These are phyloP conservation scores for Parnassius glacialis DNA, from an alignment of 2,888 invertebrate genomes.

Conservation along the genomic window DNA sequence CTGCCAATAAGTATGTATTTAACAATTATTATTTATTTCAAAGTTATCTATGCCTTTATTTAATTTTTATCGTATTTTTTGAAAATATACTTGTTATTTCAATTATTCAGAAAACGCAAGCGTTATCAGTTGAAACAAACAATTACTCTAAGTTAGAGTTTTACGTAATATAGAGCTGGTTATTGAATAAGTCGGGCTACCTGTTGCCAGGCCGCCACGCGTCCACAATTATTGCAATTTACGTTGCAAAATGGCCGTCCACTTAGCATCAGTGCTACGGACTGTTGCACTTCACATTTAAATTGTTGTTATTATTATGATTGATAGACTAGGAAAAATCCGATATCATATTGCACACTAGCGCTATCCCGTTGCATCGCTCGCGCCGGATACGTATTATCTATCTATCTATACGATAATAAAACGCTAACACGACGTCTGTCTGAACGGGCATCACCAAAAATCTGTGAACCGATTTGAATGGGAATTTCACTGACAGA, in stretches of 20 bases:
- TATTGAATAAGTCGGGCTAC: slow-evolving; percentile 41
- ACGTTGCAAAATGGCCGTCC: slow-evolving; percentile 38
- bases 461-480: too few relatives aligned
- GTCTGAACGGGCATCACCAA: too few relatives aligned
- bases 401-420: too few relatives aligned
- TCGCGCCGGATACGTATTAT: background rate
- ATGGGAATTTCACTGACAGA: too few relatives aligned
- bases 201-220: slow-evolving; percentile 42
- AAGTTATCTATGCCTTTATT: too few relatives aligned
- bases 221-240: slow-evolving; percentile 34
- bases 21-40: too few relatives aligned
- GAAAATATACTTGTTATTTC: too few relatives aligned
- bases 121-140: background rate
- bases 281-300: slow-evolving; percentile 39
- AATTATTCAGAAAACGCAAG: background rate
- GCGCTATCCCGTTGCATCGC: slow-evolving; percentile 1
- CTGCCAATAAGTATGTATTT: too few relatives aligned
- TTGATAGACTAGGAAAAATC: slow-evolving; percentile 38
- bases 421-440: too few relatives aligned
- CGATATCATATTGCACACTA: slow-evolving; percentile 32
- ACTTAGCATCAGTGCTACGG: slow-evolving; percentile 36
- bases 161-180: slow-evolving; percentile 47
- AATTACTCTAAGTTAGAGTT: slow-evolving; percentile 26
- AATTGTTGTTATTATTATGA: slow-evolving; percentile 42
- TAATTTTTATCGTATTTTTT: too few relatives aligned